Base-by-base conservation (phyloP, 2,113 vertebrate species). In the Podocnemis expansa region DNA sequence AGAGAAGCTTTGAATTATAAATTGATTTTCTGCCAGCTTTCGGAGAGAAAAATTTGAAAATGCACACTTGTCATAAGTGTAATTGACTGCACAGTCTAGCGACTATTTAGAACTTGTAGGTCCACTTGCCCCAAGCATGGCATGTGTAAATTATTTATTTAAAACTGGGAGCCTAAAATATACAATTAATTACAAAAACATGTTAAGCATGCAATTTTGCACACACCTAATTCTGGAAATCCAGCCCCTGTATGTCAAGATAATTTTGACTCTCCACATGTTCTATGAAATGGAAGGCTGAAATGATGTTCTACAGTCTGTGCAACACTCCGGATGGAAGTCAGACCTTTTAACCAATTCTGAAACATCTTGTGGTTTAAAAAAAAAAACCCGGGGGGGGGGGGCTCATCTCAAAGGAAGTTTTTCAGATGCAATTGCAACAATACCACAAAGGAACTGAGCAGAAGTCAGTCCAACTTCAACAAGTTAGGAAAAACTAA, bases 1-100 rank as follows among this genome's bases (percentile, higher is more conserved):
- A 67, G 10, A 85, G 25, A 56, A 84, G 87, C 80, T 12, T 22
- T 8, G 25, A 25, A 6, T 17, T 89, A 91, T 80, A 0, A 92
- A 89, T 80, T 70, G 24, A 49, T 24, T 94, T 90, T 51, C 78
- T 75, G 41, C 8, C 21, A 85, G 16, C 41, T 81, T 88, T 51
- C 55, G 85, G 45, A 79, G 85, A 87, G 92, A 16, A 52, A 7
- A 54, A 1, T 6, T 6, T 78, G 82, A 63, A 89, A 84, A 0
- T 14, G 7, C 1, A 4, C 3, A 24, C 14, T 22, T 80, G 91
- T 54, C 43, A 79, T 8, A 47, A 87, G 14, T 24, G 10, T 70
- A 89, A 78, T 47, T 73, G 13, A 85, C 52, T 3, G 75, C 31
- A 60, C 84, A 58, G 54, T 41, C 19, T 2, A 27, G 13, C 27